Percentiles rank a stretch among this genome's conserved stretches.
Evolutionary conservation across 2,888 invertebrate genomes (phyloP).

Genomic region (Limenitis camilla): DNA sequence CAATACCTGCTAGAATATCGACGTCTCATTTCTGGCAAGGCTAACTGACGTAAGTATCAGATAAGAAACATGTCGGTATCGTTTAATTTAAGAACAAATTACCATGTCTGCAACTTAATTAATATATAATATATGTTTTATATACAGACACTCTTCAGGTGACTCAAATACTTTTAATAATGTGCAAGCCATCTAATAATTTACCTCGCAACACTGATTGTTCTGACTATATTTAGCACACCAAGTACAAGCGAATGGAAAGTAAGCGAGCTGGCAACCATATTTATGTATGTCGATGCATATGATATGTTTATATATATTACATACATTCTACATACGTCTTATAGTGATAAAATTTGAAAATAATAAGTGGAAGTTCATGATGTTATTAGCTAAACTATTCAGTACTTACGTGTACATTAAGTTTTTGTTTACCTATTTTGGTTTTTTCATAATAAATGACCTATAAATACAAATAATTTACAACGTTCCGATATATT

Average conservation of each 20-base stretch:
- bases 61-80: conserved; percentile 33
- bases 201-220: conserved; percentile 50
- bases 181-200: conserved; percentile 40
- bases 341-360: no score
- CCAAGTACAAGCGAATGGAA: conserved; percentile 60
- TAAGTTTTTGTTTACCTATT: no score
- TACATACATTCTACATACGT: no score
- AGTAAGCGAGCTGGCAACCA: conserved; percentile 61
- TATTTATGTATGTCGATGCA: conserved; percentile 36
- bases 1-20: conserved; percentile 33
- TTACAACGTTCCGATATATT: no score
- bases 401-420: no score
- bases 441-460: no score
- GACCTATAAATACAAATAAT: no score
- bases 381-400: no score
- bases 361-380: no score
- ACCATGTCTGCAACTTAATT: neutral
- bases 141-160: neutral
- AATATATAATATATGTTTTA: neutral
- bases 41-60: conserved; percentile 37
- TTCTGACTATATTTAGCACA: conserved; percentile 61
- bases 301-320: conserved; percentile 25
- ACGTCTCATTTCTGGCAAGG: conserved; percentile 40
- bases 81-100: conserved; percentile 2
- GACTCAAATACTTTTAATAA: conserved; percentile 2